Conservation (phyloP, 2,888 invertebrate genomes). For the Athrips mouffetella region DNA sequence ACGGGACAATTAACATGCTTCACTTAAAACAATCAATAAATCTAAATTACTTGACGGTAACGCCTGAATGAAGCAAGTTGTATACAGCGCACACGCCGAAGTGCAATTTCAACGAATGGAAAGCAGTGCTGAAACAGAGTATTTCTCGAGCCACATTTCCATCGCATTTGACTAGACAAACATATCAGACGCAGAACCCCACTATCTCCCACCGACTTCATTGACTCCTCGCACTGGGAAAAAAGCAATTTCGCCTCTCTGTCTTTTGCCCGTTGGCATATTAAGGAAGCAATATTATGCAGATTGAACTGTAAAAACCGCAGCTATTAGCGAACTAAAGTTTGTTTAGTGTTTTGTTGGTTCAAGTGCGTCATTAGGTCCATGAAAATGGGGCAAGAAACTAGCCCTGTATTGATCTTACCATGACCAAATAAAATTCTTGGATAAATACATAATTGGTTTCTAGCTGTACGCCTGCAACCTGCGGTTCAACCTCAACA, state of each 20-base stretch:
- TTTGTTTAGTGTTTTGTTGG: slow-evolving; percentile 1
- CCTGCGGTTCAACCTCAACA: too few species aligned
- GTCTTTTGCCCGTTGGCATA: slow-evolving; percentile 50
- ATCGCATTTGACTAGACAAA: slow-evolving; percentile 76
- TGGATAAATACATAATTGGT: too few species aligned
- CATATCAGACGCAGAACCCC: slow-evolving; percentile 55
- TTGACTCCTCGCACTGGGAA: slow-evolving; percentile 64
- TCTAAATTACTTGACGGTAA: too few species aligned
- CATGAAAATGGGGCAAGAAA: neutral
- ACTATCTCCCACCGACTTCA: slow-evolving; percentile 65
- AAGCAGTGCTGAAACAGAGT: slow-evolving; percentile 42
- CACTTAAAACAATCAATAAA: too few species aligned
- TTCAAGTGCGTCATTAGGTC: slow-evolving; percentile 5
- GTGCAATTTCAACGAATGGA: slow-evolving; percentile 46
- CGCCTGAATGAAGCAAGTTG: too few species aligned
- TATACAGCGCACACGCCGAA: slow-evolving; percentile 15
- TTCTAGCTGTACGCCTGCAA: too few species aligned
- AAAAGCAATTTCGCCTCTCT: slow-evolving; percentile 69
- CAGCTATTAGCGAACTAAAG: slow-evolving; percentile 24
- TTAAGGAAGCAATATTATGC: slow-evolving; percentile 76
- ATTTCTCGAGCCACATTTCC: slow-evolving; percentile 55
- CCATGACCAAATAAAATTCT: too few species aligned
- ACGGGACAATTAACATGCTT: too few species aligned
- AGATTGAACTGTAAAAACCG: slow-evolving; percentile 44
- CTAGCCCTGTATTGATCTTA: too few species aligned